Conservation (phyloP, 2,113 vertebrate species). For the Taurulus bubalis region DNA sequence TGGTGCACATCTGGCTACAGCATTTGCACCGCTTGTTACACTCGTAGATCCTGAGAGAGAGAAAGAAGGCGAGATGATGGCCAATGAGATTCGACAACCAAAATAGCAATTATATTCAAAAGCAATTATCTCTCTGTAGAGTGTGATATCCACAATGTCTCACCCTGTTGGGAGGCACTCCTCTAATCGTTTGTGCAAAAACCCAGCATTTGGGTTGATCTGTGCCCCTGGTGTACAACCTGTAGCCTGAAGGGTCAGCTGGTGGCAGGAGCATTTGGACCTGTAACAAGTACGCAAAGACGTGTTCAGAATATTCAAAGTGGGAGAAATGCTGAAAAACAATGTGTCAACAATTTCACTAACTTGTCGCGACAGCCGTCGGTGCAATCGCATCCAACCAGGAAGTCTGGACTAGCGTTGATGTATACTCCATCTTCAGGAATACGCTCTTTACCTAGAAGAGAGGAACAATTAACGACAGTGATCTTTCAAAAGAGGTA, state of each 20-base stretch:
- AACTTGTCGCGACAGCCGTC: constrained; percentile 97
- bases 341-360: constrained; percentile 55
- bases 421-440: constrained; percentile 95
- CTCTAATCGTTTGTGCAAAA: constrained; percentile 92
- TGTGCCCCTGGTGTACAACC: constrained; percentile 94
- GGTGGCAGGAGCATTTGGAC: constrained; percentile 95
- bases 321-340: not conserved
- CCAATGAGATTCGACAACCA: not conserved
- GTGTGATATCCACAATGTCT: constrained; percentile 49
- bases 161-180: constrained; percentile 97
- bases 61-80: not conserved
- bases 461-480: constrained; percentile 11
- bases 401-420: constrained; percentile 93
- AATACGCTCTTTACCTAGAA: constrained; percentile 89
- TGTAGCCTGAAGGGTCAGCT: constrained; percentile 94
- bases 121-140: constrained; percentile 13
- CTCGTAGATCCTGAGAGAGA: constrained; percentile 89
- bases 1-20: constrained; percentile 92
- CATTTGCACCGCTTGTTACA: constrained; percentile 96
- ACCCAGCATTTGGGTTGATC: constrained; percentile 90
- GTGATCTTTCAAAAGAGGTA: not conserved
- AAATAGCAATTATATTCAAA: constrained; percentile 3
- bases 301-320: not conserved
- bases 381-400: constrained; percentile 96
- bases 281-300: constrained; percentile 73